Base-by-base conservation (phyloP, 2,113 vertebrate species). In the Corapipo altera region DNA sequence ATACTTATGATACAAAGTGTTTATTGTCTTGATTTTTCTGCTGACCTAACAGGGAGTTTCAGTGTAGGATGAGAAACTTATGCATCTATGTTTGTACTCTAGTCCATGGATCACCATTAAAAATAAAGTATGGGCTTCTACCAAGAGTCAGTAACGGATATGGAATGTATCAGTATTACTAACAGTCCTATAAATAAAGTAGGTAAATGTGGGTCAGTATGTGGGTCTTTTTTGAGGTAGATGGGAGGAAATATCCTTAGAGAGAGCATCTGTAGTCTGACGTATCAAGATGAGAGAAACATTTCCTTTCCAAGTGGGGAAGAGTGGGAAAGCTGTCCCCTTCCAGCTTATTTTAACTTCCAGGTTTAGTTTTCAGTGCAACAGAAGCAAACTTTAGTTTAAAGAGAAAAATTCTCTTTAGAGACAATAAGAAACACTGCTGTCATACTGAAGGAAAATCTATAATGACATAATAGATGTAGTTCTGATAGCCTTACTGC, bases 401-500 rank as follows among this genome's bases (percentile, higher is more conserved):
- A 59, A 93, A 87, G n/a, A n/a, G 62, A 65, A 71, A 79, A 85
- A 18, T 3, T 48, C 11, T 74, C 6, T 26, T 83, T 46, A 46
- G 35, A 79, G 44, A 49, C 11, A 64, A 13, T 61, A 30, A 59
- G 28, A 28, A 32, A 28, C 28, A 91, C 94, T 91, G 90, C 76
- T 96, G 91, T 97, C 90, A 83, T 90, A 91, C 82, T 88, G 84
- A 97, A 94, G 94, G 87, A 94, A 91, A 88, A 93, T 94, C 48
- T 77, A 1, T 95, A 97, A 96, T 93, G 97, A 93, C 70, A 87
- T 98, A 97, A 98, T 96, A 91, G 96, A 97, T 97, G 96, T 87
- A 96, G 83, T 96, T 97, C 96, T 95, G 75, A 91, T 96, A 97
- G 96, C 94, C 43, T 94, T 93, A 89, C 71, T 95, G 77, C 90